Conservation (phyloP, 2,888 invertebrate species). For the Pteria penguin region DNA sequence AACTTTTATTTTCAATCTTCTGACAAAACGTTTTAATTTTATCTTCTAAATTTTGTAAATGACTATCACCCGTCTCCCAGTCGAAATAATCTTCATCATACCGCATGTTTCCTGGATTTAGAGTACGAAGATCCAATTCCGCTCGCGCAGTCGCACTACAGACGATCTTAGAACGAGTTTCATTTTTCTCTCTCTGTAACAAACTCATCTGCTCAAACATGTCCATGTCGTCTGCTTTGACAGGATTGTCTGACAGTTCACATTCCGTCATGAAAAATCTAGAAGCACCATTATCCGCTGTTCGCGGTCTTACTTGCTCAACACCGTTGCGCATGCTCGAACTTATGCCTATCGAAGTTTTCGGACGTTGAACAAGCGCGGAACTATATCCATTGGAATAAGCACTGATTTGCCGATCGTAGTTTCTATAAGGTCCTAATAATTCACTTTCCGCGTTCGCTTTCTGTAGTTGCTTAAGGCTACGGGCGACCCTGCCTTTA, state of each 20-base stretch:
- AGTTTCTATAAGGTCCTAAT: slow-evolving; percentile 35
- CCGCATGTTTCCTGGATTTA: slow-evolving; percentile 46
- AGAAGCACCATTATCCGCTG: slow-evolving; percentile 19
- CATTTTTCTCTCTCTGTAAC: slow-evolving; percentile 59
- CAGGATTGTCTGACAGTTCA: slow-evolving; percentile 36
- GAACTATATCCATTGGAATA: background rate
- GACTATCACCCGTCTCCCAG: slow-evolving; percentile 73
- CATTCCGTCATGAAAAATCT: slow-evolving; percentile 58
- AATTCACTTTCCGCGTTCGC: slow-evolving; percentile 64
- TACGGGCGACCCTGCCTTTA: slow-evolving; percentile 57
- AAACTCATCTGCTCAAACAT: slow-evolving; percentile 64
- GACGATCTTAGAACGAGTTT: slow-evolving; percentile 58
- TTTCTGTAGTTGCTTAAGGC: slow-evolving; percentile 63
- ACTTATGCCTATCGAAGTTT: slow-evolving; percentile 24
- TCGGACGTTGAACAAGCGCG: slow-evolving; percentile 32
- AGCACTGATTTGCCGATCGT: background rate
- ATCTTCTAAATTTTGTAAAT: slow-evolving; percentile 66
- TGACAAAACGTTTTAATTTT: slow-evolving; percentile 61
- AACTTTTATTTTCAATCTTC: slow-evolving; percentile 62
- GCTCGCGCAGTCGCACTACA: slow-evolving; percentile 55
- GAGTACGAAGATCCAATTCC: slow-evolving; percentile 53
- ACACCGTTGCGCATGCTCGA: background rate
- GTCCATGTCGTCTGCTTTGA: slow-evolving; percentile 44
- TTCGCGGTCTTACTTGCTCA: slow-evolving; percentile 32
- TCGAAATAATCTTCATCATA: slow-evolving; percentile 69